Percentiles rank a stretch among this genome's conserved stretches.
phyloP scores from a whole-genome alignment of 2,888 invertebrate species.

The Erebia aethiops region DNA sequence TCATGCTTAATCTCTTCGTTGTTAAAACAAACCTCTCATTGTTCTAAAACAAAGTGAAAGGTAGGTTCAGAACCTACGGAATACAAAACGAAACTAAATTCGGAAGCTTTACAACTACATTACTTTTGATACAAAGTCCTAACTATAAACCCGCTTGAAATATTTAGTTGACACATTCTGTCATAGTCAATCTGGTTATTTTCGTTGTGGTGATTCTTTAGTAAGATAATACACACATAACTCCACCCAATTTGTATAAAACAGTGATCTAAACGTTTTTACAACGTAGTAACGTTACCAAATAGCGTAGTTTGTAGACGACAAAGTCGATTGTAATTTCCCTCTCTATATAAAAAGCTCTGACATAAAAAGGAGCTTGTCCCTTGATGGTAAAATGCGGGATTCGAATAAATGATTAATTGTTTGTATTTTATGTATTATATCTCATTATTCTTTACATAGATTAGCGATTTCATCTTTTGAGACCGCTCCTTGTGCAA shows the following conservation, averaged over 20 bases:
- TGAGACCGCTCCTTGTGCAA: too few species aligned
- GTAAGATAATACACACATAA: not conserved
- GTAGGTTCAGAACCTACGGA: too few species aligned
- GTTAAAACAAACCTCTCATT: too few species aligned
- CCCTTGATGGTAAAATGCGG: too few species aligned
- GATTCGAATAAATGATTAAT: too few species aligned
- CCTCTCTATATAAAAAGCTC: not conserved
- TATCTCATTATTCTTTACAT: too few species aligned
- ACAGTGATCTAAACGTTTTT: slow-evolving; percentile 3
- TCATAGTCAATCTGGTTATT: not conserved
- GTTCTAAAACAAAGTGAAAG: too few species aligned
- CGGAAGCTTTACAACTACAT: not conserved
- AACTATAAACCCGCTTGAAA: not conserved
- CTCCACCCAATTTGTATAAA: slow-evolving; percentile 11
- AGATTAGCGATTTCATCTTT: too few species aligned
- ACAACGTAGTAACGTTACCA: slow-evolving; percentile 8
- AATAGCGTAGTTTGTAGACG: slow-evolving; percentile 15
- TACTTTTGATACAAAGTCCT: not conserved
- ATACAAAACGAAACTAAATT: too few species aligned
- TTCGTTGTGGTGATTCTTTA: slow-evolving; percentile 1
- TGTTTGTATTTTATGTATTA: too few species aligned
- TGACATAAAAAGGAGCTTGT: too few species aligned
- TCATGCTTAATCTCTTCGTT: too few species aligned
- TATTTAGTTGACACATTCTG: not conserved
- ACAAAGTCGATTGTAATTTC: slow-evolving; percentile 14